Conservation (phyloP, 2,797 vertebrate genomes). For the Syndactyla subalaris region DNA sequence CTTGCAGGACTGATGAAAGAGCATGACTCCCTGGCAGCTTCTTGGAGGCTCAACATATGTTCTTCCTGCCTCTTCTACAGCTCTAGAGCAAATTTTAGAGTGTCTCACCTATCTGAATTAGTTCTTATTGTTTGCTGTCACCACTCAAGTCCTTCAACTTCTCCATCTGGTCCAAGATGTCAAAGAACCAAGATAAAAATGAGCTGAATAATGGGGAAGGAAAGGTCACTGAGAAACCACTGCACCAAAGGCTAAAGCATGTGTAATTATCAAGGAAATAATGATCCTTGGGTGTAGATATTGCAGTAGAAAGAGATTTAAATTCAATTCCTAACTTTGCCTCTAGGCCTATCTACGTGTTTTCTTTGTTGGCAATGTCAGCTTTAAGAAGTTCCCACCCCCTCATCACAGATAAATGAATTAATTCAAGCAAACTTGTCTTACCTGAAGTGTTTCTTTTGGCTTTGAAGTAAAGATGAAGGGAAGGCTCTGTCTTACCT, state of each 20-base stretch:
- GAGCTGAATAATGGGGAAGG: neutral
- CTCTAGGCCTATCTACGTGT: neutral
- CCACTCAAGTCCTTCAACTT: neutral
- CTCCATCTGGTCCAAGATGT: neutral
- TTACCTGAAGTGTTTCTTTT: conserved; percentile 31
- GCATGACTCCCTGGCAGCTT: neutral
- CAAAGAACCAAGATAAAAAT: neutral
- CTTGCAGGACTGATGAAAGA: neutral
- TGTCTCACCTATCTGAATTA: neutral
- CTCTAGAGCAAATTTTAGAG: neutral
- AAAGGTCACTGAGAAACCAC: neutral
- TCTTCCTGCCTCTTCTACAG: neutral
- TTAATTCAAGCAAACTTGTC: conserved; percentile 25
- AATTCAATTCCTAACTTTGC: neutral
- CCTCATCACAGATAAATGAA: neutral
- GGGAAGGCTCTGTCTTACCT: neutral
- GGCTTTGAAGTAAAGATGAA: conserved; percentile 36
- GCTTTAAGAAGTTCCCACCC: neutral
- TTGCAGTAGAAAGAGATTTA: neutral
- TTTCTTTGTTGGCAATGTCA: neutral
- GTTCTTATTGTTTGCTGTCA: neutral
- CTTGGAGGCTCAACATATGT: neutral
- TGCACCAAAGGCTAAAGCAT: neutral
- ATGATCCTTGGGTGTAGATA: neutral
- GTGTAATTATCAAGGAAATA: neutral